Evolutionary conservation across 92 coral and sea anemone genomes (phyloP), one percentile per base, ranked within the genome.

Genomic region (Montipora capitata): DNA sequence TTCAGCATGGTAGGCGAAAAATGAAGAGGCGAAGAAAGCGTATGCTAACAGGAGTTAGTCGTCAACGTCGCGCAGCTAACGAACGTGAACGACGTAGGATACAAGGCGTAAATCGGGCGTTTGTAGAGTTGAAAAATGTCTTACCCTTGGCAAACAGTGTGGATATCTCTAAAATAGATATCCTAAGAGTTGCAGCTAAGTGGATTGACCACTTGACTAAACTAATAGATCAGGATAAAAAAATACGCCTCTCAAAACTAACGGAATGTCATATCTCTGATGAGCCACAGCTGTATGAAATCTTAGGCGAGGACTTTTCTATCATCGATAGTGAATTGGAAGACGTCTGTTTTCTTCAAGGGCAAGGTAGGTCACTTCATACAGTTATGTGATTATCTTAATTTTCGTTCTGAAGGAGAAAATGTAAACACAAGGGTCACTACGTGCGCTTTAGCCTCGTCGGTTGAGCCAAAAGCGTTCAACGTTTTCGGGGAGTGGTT

Each of bases 81-180:
- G 99, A 96, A 76, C 98, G 99, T 35, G 99, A 97, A 62, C 84
- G 99, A 52, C 80, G 96, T 43, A 89, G 99, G 66, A 96, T 97
- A 56, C 99, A 97, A 83, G 99, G 99, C 20, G 99, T 97, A 0
- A 97, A 97, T 87, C 95, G 95, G 4, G 99, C 99, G n/a, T 97
- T 97, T 75, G 94, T 95, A 14, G 96, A 97, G 80, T 92, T 97
- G 40, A 97, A 95, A 91, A 97, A 97, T 89, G 89, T 98, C n/a
- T 90, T 97, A 42, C 99, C 99, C 17, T 95, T 97, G 40, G 91
- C 98, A 7, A 92, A 97, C 85, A 51, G 52, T 1, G 93, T 95
- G 95, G 99, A 97, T 78, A 97, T 97, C 43, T 97, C 99, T 69
- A 97, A 97, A 89, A 91, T 97, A 68, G 99, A 97, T 75, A 97